Evolutionary conservation across 2,888 invertebrate species (phyloP), one percentile per base, ranked within the genome.

Genomic region (Stenolophus ochropezus): DNA sequence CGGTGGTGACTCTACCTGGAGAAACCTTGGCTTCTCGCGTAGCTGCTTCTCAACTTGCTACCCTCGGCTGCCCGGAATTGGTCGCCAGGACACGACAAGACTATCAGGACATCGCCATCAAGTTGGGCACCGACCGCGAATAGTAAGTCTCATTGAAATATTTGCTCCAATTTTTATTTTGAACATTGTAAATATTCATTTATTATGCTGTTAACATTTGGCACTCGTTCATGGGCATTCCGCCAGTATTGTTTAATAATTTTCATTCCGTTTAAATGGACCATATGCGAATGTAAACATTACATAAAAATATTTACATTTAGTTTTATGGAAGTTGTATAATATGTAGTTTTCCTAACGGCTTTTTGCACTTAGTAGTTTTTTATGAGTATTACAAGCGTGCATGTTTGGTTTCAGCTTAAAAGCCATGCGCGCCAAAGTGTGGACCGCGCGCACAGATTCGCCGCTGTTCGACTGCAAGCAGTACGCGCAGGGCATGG

Each of bases 1-100:
- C 99, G 0, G 98, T 99, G 86, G 95, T 99, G 6, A 98, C 99
- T 0, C 90, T 98, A 82, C 98, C 99, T 0, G 96, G 97, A 85
- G 94, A 94, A 87, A 95, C 95, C 27, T 89, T 95, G 84, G 95
- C 95, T 2, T 95, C 95, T 42, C 94, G 99, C 86, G 99, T 99
- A 61, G 99, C 99, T 58, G 97, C 99, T 3, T 99, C 98, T 78
- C 99, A 99, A 89, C 91, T 99, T 83, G 93, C 94, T 79, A 95
- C 98, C 20, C 91, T 99, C 16, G 97, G 98, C 21, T 97, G 97
- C 87, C 95, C 97, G 0, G 99, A 99, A 89, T 91, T 99, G 83
- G 96, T 99, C 83, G 99, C 99, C 2, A 93, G 93, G 85, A 94
- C 93, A 76, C 91, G 94, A 83, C 94, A 95, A 85, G 96, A 99